These are phyloP conservation scores for Paratrypauchen microcephalus DNA, from an alignment of 2,797 vertebrate genomes.

Conservation along the genomic window DNA sequence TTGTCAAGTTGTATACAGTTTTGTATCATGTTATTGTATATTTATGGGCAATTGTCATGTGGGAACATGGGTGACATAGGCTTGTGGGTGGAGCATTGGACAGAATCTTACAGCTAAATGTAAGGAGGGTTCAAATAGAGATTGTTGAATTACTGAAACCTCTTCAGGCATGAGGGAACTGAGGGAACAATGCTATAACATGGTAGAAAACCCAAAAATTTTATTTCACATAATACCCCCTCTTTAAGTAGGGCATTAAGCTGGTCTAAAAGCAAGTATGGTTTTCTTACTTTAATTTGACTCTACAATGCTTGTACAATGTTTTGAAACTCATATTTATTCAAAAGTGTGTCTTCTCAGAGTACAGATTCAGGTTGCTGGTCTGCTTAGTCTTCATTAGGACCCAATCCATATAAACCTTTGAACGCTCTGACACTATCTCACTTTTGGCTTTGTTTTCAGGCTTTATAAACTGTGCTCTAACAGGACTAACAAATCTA, in stretches of 20 bases:
- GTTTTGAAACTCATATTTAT: not conserved
- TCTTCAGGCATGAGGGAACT: too few relatives aligned
- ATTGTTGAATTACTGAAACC: too few relatives aligned
- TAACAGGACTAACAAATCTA: conserved; percentile 9
- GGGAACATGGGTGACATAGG: too few relatives aligned
- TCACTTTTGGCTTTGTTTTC: not conserved
- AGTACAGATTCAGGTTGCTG: not conserved
- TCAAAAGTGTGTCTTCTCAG: not conserved
- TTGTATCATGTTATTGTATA: too few relatives aligned
- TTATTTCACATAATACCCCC: too few relatives aligned
- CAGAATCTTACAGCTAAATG: too few relatives aligned
- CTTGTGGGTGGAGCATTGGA: too few relatives aligned
- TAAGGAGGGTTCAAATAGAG: too few relatives aligned
- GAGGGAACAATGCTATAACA: too few relatives aligned
- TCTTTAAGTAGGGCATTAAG: not conserved
- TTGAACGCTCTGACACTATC: not conserved
- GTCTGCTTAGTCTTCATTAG: conserved; percentile 7
- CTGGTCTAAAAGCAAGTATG: not conserved
- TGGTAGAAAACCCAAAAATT: too few relatives aligned
- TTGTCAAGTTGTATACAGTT: too few relatives aligned
- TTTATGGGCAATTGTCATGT: too few relatives aligned
- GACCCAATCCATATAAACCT: not conserved
- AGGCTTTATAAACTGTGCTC: not conserved
- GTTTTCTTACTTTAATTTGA: not conserved
- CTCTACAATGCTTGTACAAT: not conserved